Evolutionary conservation across 1,140 invertebrate genomes (phyloP).

Genomic region (Drosophila miranda): DNA sequence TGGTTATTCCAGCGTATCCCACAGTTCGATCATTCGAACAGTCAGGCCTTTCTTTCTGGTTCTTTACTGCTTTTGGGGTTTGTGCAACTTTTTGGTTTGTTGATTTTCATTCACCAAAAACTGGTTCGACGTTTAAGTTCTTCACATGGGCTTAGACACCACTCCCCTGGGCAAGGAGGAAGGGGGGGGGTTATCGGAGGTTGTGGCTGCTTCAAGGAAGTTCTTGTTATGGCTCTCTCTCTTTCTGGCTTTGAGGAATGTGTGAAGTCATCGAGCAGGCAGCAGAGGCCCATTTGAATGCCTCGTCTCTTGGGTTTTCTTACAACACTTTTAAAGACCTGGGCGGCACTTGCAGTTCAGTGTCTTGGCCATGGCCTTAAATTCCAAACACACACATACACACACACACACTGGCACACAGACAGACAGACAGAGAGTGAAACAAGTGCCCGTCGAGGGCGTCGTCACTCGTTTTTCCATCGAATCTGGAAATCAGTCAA

Average conservation of each 20-base stretch:
- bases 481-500: constrained; percentile 76
- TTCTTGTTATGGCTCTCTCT: constrained; percentile 28
- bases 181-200: too few species aligned
- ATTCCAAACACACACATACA: constrained; percentile 45
- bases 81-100: constrained; percentile 73
- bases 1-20: too few species aligned
- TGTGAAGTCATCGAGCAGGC: constrained; percentile 72
- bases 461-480: constrained; percentile 69
- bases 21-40: too few species aligned
- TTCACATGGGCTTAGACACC: constrained; percentile 55
- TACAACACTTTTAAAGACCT: constrained; percentile 75
- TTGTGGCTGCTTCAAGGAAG: constrained; percentile 46
- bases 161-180: neutral
- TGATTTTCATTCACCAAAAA: constrained; percentile 81
- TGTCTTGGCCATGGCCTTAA: constrained; percentile 37
- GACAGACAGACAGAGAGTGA: constrained; percentile 6
- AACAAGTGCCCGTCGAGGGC: constrained; percentile 44
- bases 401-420: constrained; percentile 11
- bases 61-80: constrained; percentile 34
- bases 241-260: constrained; percentile 52
- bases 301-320: constrained; percentile 48
- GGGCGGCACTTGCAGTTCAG: constrained; percentile 70
- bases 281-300: constrained; percentile 59
- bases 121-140: constrained; percentile 74
- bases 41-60: constrained; percentile 5